Evolutionary conservation across 2,797 vertebrate genomes (phyloP), one percentile per base, ranked within the genome.

Genomic region (Pangasius krempfi): DNA sequence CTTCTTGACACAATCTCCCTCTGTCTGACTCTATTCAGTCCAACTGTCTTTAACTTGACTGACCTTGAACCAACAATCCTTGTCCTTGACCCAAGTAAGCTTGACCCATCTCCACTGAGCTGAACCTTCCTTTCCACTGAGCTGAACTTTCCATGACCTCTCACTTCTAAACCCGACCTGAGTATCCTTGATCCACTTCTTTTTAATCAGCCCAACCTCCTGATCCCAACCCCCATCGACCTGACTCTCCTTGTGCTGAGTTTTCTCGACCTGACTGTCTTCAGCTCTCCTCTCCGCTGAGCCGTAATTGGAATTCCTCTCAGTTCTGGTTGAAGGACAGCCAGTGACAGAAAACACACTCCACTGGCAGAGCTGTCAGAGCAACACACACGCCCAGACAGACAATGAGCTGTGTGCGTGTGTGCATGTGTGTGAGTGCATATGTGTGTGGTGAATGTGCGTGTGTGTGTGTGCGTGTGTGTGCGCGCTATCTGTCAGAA

Each of bases 231-330:
- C 82, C 25, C 82, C n/a, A 70, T 52, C 64, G 5, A 84, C 47
- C 83, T 70, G 62, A 84, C 64, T 84, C 27, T 84, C 27, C 64
- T 52, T 84, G 18, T 70, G 18, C 47, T 68, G 44, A 84, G 83
- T 84, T 84, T 84, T 12, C 64, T 84, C 83, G n/a, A 70, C 64
- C 60, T 5, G 20, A 68, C 83, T 84, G 64, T 84, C 83, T 84
- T 84, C 58, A 84, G 47, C 83, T 84, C 62, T 90, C 80, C 76
- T 66, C 37, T 88, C 0, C 84, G 89, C 85, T 30, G 85, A 70
- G 83, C 82, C 86, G 92, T 94, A 94, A 96, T 95, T 94, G 93
- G 92, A 95, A 93, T 95, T 95, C 92, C 92, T 73, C 20, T 89
- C 76, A 91, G 91, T 88, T 88, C 90, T 88, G 88, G 89, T 91